These are phyloP conservation scores for Bufo bufo DNA, from an alignment of 2,113 vertebrate species.

Conservation along the genomic window DNA sequence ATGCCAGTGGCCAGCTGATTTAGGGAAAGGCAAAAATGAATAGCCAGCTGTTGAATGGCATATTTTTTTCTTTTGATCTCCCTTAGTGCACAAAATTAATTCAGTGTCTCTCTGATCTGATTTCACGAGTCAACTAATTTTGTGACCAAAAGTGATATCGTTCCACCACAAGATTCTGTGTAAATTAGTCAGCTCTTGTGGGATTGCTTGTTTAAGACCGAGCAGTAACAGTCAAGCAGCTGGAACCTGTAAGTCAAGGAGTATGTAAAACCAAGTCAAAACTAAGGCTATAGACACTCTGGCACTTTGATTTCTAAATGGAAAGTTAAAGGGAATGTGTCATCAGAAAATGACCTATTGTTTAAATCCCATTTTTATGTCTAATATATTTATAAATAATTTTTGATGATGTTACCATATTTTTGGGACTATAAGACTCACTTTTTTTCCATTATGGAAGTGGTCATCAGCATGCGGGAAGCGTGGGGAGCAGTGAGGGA, in stretches of 20 bases:
- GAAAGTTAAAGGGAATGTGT: too few relatives aligned
- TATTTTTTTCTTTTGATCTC: neutral
- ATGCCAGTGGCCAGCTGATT: neutral
- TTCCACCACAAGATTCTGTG: conserved; percentile 9
- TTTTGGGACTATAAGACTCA: too few relatives aligned
- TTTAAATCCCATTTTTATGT: too few relatives aligned
- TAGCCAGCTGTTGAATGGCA: conserved; percentile 12
- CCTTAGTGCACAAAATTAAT: neutral
- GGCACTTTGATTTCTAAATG: too few relatives aligned
- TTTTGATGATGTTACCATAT: too few relatives aligned
- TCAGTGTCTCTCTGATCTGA: neutral
- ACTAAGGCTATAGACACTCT: too few relatives aligned
- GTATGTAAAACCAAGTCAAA: neutral
- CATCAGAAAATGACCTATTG: too few relatives aligned
- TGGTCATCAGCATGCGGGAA: too few relatives aligned
- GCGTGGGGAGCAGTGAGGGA: too few relatives aligned
- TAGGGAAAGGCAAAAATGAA: neutral
- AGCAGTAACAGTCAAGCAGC: neutral
- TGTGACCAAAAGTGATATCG: conserved; percentile 41
- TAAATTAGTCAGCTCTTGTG: conserved; percentile 31
- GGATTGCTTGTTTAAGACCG: neutral
- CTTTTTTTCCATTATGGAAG: too few relatives aligned
- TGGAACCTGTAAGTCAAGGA: neutral
- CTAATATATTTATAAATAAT: too few relatives aligned
- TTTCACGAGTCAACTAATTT: conserved; percentile 27